Conservation (phyloP, 2,113 vertebrate species). For the Ochotona princeps region DNA sequence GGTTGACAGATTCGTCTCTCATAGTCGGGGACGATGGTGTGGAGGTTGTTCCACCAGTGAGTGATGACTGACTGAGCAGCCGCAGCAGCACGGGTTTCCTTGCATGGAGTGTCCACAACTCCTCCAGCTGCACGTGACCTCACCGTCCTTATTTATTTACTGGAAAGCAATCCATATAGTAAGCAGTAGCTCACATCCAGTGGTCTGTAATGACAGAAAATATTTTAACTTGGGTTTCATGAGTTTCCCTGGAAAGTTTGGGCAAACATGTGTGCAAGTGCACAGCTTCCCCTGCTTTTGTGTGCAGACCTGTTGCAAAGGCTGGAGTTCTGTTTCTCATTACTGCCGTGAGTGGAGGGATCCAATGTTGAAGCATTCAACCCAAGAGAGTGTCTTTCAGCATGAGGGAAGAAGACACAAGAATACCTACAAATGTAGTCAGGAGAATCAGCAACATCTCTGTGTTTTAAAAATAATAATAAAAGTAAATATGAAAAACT, state of each 20-base stretch:
- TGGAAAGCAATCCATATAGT: not conserved
- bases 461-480: not conserved
- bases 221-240: not conserved
- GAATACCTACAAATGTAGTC: not conserved
- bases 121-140: not conserved
- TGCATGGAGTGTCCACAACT: not conserved
- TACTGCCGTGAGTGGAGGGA: not conserved
- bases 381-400: not conserved
- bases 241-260: not conserved
- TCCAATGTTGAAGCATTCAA: constrained; percentile 2
- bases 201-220: not conserved
- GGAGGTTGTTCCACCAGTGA: too few species aligned
- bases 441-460: not conserved
- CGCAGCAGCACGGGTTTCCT: not conserved
- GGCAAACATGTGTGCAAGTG: too few species aligned
- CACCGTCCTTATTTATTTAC: not conserved
- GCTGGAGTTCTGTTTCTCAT: not conserved
- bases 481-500: too few species aligned
- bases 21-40: not conserved
- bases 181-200: not conserved
- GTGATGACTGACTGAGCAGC: not conserved
- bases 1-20: not conserved
- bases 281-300: not conserved
- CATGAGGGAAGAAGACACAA: not conserved
- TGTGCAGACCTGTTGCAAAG: not conserved